phyloP scores from a whole-genome alignment of 2,113 vertebrate species.

The Cyanoderma ruficeps region DNA sequence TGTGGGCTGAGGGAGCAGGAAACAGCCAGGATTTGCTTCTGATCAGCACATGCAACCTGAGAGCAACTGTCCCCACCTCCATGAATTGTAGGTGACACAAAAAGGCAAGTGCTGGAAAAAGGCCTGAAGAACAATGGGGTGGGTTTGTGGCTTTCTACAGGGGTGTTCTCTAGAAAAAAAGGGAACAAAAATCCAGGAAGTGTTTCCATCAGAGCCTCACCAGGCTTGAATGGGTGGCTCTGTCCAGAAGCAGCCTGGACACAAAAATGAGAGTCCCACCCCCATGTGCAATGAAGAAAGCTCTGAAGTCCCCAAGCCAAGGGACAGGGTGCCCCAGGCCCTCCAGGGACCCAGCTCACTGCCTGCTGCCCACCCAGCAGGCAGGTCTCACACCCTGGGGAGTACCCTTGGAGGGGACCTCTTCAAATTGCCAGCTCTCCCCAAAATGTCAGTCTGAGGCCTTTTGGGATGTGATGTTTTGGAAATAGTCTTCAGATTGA shows the following conservation, averaged over 20 bases:
- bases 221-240: neutral
- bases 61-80: accelerated
- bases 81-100: neutral
- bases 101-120: neutral
- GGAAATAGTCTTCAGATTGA: neutral
- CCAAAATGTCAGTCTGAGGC: neutral
- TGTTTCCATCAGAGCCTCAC: neutral
- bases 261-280: neutral
- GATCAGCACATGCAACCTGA: neutral
- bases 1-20: neutral
- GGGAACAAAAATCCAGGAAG: neutral
- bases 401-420: neutral
- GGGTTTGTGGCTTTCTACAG: neutral
- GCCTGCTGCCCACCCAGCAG: neutral
- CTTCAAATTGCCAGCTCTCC: neutral
- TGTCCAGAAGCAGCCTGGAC: neutral
- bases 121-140: neutral
- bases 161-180: neutral
- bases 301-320: neutral
- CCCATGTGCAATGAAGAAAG: neutral
- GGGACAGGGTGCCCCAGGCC: accelerated
- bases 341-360: accelerated
- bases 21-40: neutral
- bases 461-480: neutral
- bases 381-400: accelerated